Percentiles rank a stretch among this genome's conserved stretches.
Evolutionary conservation across 2,797 vertebrate species (phyloP).

Genomic region (Pelodytes ibericus): DNA sequence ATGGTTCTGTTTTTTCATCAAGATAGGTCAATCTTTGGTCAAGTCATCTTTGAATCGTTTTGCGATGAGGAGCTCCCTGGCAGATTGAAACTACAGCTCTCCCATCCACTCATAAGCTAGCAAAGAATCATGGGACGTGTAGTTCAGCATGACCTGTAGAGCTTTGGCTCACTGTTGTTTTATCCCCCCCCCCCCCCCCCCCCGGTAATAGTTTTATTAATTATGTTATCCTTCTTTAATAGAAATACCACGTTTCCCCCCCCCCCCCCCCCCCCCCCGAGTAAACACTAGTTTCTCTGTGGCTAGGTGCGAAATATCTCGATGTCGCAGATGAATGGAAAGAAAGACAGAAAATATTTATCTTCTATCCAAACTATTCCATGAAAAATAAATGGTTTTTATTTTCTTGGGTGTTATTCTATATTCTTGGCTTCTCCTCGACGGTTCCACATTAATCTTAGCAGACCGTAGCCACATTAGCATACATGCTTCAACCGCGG

Average conservation of each 20-base stretch:
- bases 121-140: too few species aligned
- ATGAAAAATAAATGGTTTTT: slow-evolving; percentile 7
- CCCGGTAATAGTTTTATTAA: background rate
- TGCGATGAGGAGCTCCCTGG: background rate
- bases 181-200: background rate
- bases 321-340: background rate
- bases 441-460: too few species aligned
- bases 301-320: background rate
- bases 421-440: too few species aligned
- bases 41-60: background rate
- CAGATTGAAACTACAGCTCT: background rate
- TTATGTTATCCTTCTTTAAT: background rate
- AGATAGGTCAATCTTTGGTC: background rate
- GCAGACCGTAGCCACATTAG: too few species aligned
- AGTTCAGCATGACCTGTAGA: too few species aligned
- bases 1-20: background rate
- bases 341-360: background rate
- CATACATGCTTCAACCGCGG: too few species aligned
- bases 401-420: background rate
- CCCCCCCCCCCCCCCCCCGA: too few species aligned
- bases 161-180: too few species aligned
- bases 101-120: too few species aligned
- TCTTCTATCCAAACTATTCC: background rate
- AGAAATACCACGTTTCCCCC: background rate
- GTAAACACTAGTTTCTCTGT: background rate